Conservation (phyloP, 1,140 invertebrate genomes). For the Formica exsecta region DNA sequence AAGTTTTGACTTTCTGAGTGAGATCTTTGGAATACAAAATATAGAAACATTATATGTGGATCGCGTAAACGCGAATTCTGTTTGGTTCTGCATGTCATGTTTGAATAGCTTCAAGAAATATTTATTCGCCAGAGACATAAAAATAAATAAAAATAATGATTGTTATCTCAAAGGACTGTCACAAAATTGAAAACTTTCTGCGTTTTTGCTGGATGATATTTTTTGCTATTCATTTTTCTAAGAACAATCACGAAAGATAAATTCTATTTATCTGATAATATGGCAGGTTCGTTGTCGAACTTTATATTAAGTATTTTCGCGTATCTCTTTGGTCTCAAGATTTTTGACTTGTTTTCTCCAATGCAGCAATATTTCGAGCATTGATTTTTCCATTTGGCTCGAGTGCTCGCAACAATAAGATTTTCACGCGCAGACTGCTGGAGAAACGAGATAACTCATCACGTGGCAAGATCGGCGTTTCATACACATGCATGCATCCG, state of each 20-base stretch:
- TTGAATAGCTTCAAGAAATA: neutral
- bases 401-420: constrained; percentile 36
- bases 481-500: constrained; percentile 13
- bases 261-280: neutral
- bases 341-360: neutral
- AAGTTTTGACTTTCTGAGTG: neutral
- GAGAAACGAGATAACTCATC: constrained; percentile 45
- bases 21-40: neutral
- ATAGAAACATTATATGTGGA: neutral
- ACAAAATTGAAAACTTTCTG: neutral
- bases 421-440: constrained; percentile 12
- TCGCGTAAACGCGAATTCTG: neutral
- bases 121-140: neutral
- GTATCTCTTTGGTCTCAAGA: neutral
- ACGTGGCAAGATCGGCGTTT: constrained; percentile 3
- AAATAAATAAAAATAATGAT: neutral
- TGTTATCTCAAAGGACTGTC: neutral
- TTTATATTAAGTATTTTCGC: neutral
- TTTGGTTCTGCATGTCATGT: neutral
- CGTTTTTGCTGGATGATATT: too few species aligned
- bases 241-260: neutral
- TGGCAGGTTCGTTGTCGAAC: neutral
- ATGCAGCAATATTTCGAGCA: neutral
- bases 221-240: neutral
- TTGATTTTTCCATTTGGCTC: constrained; percentile 25